These are phyloP conservation scores for Heliornis fulica DNA, from an alignment of 2,113 vertebrate genomes.

Conservation along the genomic window DNA sequence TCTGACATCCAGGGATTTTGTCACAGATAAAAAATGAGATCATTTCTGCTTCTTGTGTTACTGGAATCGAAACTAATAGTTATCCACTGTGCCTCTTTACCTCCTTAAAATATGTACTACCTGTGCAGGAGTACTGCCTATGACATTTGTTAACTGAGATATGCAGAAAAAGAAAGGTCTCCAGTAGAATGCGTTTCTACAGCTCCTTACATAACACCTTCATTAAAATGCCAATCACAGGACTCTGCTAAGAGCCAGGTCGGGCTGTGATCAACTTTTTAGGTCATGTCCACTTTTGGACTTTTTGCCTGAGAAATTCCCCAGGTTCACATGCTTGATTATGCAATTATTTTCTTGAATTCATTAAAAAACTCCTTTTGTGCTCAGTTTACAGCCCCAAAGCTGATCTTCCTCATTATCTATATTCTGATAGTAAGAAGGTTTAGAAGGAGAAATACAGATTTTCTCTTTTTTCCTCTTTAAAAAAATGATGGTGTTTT, in stretches of 20 bases:
- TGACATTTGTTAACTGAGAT: not conserved
- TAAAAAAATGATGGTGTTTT: not conserved
- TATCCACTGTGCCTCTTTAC: not conserved
- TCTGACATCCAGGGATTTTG: not conserved
- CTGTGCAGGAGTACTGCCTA: not conserved
- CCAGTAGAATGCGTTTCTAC: not conserved
- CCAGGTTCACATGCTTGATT: constrained; percentile 41
- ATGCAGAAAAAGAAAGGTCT: not conserved
- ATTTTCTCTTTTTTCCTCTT: not conserved
- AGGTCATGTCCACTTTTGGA: not conserved
- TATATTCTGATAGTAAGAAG: not conserved
- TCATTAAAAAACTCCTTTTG: not conserved
- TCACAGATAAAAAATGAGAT: not conserved
- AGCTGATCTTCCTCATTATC: not conserved
- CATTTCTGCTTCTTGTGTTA: not conserved
- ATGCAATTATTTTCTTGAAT: constrained; percentile 34
- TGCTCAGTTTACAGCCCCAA: not conserved
- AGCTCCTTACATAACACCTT: not conserved
- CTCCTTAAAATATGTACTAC: not conserved
- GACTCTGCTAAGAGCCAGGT: not conserved
- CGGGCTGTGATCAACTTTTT: constrained; percentile 12
- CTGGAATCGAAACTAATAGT: not conserved
- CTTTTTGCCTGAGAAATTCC: constrained; percentile 50
- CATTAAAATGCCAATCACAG: constrained; percentile 5
- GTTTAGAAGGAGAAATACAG: not conserved